Evolutionary conservation across 2,797 vertebrate species (phyloP).

Genomic region (Netta rufina): DNA sequence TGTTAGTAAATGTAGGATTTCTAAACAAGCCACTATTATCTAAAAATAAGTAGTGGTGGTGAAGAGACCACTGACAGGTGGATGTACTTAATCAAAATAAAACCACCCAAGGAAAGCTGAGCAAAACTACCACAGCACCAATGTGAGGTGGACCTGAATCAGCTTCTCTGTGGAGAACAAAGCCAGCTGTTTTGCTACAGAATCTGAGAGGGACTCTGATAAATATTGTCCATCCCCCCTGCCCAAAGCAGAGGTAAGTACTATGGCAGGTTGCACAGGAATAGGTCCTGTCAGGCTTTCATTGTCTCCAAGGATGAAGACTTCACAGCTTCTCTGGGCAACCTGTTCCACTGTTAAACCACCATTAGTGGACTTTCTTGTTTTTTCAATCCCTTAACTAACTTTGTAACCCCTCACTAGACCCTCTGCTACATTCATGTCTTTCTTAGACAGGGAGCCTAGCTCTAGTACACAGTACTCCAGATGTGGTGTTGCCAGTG

Average conservation of each 20-base stretch:
- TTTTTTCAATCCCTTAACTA: background rate
- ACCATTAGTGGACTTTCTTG: background rate
- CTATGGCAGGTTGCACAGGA: background rate
- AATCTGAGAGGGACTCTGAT: background rate
- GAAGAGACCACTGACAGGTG: background rate
- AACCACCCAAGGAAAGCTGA: background rate
- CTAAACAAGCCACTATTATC: background rate
- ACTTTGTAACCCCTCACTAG: background rate
- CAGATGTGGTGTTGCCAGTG: background rate
- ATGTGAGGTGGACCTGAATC: background rate
- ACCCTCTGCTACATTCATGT: background rate
- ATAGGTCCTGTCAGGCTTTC: background rate
- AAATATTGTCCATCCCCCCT: background rate
- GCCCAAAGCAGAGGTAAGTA: background rate
- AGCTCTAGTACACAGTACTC: background rate
- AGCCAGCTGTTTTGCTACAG: background rate
- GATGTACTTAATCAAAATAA: background rate
- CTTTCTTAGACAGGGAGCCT: background rate
- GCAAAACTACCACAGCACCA: background rate
- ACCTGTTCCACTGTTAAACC: background rate
- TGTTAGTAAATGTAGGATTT: background rate
- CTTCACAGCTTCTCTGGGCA: background rate
- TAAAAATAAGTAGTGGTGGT: background rate
- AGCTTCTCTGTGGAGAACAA: background rate
- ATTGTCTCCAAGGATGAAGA: background rate